phyloP scores from a whole-genome alignment of 2,888 invertebrate genomes.

The Eurois occulta region DNA sequence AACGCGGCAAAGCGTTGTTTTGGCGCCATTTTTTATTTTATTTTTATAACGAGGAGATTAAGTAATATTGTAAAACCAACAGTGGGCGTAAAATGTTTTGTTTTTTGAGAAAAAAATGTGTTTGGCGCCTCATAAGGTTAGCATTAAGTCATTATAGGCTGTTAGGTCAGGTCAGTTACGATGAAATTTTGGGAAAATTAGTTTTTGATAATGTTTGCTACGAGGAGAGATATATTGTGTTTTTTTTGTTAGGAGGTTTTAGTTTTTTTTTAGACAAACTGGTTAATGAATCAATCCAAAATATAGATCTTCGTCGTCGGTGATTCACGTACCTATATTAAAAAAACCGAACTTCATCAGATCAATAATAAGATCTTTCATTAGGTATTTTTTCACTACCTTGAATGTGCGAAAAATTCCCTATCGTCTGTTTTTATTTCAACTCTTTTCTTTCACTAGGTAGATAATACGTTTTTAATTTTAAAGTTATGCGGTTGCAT shows the following conservation, averaged over 20 bases:
- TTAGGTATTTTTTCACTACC: neutral
- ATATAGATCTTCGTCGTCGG: neutral
- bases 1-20: slow-evolving; percentile 69
- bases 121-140: slow-evolving; percentile 70
- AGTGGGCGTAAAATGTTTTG: slow-evolving; percentile 83
- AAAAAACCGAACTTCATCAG: neutral
- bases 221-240: neutral
- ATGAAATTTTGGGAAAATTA: slow-evolving; percentile 59
- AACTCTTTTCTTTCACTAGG: neutral
- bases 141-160: slow-evolving; percentile 69
- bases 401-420: neutral
- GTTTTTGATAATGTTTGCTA: slow-evolving; percentile 52
- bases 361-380: neutral
- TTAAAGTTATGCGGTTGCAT: neutral
- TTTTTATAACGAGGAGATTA: slow-evolving; percentile 79
- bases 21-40: slow-evolving; percentile 80
- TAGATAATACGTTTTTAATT: neutral
- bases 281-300: neutral
- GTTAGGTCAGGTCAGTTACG: slow-evolving; percentile 67
- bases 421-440: neutral
- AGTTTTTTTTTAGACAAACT: neutral
- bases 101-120: slow-evolving; percentile 71
- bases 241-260: neutral
- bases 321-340: neutral
- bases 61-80: slow-evolving; percentile 87